Evolutionary conservation across 2,888 invertebrate genomes (phyloP).

Genomic region (Lamellibrachia satsuma): DNA sequence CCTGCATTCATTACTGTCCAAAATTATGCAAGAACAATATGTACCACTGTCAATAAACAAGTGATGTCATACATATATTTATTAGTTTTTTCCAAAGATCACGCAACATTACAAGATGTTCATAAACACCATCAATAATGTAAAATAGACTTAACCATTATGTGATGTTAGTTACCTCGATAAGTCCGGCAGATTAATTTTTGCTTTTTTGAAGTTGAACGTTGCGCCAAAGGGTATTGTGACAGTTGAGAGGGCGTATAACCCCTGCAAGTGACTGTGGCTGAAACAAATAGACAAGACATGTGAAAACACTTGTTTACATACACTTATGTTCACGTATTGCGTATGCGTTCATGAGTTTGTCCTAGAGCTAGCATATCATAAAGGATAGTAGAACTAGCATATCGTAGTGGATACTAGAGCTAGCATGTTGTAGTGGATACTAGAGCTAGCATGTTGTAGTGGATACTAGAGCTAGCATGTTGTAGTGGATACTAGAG

Average conservation of each 20-base stretch:
- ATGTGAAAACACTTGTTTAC: neutral
- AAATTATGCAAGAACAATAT: neutral
- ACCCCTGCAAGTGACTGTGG: constrained; percentile 30
- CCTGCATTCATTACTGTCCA: neutral
- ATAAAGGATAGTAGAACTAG: neutral
- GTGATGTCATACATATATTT: no score
- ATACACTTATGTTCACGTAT: neutral
- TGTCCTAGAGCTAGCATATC: neutral
- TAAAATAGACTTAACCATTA: constrained; percentile 19
- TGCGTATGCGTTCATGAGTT: neutral
- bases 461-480: no score
- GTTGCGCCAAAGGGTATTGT: neutral
- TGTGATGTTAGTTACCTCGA: constrained; percentile 25
- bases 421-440: neutral
- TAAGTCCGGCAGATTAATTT: constrained; percentile 30
- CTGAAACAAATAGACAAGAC: constrained; percentile 25
- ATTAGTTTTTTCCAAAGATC: neutral
- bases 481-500: neutral
- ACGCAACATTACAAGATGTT: neutral
- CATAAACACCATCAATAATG: neutral
- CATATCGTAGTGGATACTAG: neutral
- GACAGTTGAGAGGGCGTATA: constrained; percentile 19
- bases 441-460: neutral
- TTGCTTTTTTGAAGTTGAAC: constrained; percentile 21
- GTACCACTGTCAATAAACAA: neutral